These are phyloP conservation scores for Opisthocomus hoazin DNA, from an alignment of 2,113 vertebrate species.

Conservation along the genomic window DNA sequence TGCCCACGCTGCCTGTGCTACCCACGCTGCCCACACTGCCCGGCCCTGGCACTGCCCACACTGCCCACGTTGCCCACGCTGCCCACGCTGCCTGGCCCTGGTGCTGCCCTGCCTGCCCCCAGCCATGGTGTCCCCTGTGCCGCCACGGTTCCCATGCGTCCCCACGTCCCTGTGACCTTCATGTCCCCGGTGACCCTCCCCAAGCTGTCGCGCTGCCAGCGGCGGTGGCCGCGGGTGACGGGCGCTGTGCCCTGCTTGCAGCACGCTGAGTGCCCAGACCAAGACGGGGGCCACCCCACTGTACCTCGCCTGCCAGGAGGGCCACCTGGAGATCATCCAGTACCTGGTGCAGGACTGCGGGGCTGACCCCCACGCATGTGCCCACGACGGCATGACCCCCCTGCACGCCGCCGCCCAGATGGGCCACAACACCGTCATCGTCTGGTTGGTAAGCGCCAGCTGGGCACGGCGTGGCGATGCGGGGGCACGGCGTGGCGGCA, in stretches of 20 bases:
- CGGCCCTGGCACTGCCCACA: not conserved
- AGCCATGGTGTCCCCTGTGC: not conserved
- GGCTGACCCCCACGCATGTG: constrained; percentile 81
- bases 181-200: not conserved
- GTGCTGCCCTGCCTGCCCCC: not conserved
- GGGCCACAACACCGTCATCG: constrained; percentile 93
- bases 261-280: constrained; percentile 90
- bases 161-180: not conserved
- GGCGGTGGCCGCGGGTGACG: not conserved
- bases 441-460: constrained; percentile 87
- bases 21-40: not conserved
- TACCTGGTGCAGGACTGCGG: constrained; percentile 92
- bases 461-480: fast-evolving
- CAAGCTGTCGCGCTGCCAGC: fast-evolving
- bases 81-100: not conserved
- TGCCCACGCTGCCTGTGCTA: not conserved
- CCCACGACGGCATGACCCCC: constrained; percentile 93
- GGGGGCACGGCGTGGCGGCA: fast-evolving
- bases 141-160: no score
- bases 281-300: constrained; percentile 97
- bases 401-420: constrained; percentile 96
- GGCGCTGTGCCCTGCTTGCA: constrained; percentile 31
- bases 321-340: constrained; percentile 93
- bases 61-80: no score
- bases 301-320: constrained; percentile 98